phyloP scores from a whole-genome alignment of 2,888 invertebrate genomes.

The Sialis lutaria region DNA sequence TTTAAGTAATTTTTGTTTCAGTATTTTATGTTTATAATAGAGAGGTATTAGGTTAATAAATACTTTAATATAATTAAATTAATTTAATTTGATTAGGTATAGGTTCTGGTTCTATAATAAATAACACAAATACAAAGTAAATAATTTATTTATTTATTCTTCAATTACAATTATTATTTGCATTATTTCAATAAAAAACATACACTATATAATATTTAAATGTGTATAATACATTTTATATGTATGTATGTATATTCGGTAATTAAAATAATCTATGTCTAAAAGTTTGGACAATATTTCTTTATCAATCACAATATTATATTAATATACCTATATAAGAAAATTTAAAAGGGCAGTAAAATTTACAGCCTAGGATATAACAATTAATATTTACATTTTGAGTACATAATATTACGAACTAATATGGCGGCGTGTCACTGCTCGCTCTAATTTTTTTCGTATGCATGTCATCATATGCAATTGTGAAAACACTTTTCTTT shows the following conservation, averaged over 20 bases:
- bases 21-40: background rate
- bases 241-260: background rate
- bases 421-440: constrained; percentile 55
- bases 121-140: too few relatives aligned
- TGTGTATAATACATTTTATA: background rate
- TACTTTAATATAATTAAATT: background rate
- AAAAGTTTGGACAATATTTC: background rate
- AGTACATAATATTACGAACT: background rate
- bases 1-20: background rate
- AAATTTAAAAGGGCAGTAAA: background rate
- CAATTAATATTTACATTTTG: background rate
- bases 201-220: too few relatives aligned
- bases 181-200: too few relatives aligned
- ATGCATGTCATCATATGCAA: constrained; percentile 81
- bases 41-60: background rate
- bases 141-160: too few relatives aligned
- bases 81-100: background rate
- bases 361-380: background rate
- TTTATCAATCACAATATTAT: background rate
- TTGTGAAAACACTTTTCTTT: constrained; percentile 85
- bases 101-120: background rate
- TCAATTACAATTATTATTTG: too few relatives aligned
- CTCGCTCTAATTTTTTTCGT: constrained; percentile 67
- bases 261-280: background rate
- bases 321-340: background rate